Base-by-base conservation (phyloP, 2,888 invertebrate species). In the Dicranocentrus wangi region DNA sequence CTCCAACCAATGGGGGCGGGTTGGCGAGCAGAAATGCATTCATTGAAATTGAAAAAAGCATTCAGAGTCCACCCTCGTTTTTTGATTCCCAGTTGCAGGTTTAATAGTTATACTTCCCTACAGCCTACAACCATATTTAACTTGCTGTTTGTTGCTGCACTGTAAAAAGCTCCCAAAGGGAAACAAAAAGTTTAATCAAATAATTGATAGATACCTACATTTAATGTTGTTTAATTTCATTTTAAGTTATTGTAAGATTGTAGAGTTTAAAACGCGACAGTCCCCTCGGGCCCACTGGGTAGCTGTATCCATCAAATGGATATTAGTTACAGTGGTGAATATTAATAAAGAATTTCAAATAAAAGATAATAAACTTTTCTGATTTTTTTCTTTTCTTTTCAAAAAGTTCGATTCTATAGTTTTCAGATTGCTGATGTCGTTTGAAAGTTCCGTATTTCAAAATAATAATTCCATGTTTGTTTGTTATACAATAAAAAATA, bases 21-120 rank as follows among this genome's bases (percentile, higher is more conserved):
- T 51, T 53, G 53, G 73, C 53, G 25, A 55, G 55, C 55, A 69
- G 23, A 23, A 21, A 39, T 21, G 28, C 72, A 65, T 65, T 65
- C 21, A 27, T 42, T 19, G 51, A 3, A 5, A 43, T 27, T 60
- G 39, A 27, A 19, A 71, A 47, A 13, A 21, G 43, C 13, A 8
- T 39, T 39, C 5, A 39, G 5, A 39, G 39, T 8, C 13, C 39
- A 39, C 5, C 5, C 39, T 39, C 39, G 13, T 39, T 39, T 39
- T 39, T 39, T 39, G 39, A n/a, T n/a, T n/a, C n/a, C n/a, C n/a
- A n/a, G n/a, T n/a, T n/a, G n/a, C n/a, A n/a, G n/a, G n/a, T n/a
- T n/a, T n/a, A n/a, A n/a, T n/a, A n/a, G n/a, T n/a, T n/a, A n/a
- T n/a, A n/a, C n/a, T n/a, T n/a, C n/a, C n/a, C n/a, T n/a, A n/a